phyloP scores from a whole-genome alignment of 53 echinoderm and acorn worm genomes.

The Holothuria leucospilota region DNA sequence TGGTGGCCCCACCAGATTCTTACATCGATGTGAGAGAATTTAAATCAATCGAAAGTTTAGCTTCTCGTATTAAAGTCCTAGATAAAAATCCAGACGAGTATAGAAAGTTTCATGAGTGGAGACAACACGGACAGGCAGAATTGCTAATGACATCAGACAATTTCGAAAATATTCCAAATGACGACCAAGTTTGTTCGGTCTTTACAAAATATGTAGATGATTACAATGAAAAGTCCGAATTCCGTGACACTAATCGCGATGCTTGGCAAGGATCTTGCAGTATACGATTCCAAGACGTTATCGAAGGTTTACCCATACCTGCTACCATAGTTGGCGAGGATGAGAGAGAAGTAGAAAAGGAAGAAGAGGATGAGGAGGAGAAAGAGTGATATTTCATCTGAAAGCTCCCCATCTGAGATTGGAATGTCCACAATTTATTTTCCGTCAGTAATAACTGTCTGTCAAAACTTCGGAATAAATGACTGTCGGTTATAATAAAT shows the following conservation, averaged over 20 bases:
- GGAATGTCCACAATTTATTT: too few relatives aligned
- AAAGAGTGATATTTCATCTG: too few relatives aligned
- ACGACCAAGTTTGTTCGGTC: constrained; percentile 22
- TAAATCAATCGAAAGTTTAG: constrained; percentile 3
- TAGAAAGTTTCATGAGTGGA: constrained; percentile 10
- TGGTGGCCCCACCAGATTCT: background rate
- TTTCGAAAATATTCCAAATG: background rate
- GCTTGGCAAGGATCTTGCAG: constrained; percentile 36
- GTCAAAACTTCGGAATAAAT: too few relatives aligned
- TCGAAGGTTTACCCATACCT: constrained; percentile 12
- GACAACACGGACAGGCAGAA: constrained; percentile 6
- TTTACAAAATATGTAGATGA: constrained; percentile 5
- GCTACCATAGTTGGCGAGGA: background rate
- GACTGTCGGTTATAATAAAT: too few relatives aligned
- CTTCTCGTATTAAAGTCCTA: background rate
- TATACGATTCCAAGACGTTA: constrained; percentile 21
- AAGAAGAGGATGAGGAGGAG: too few relatives aligned
- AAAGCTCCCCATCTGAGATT: too few relatives aligned
- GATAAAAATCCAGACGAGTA: constrained; percentile 1
- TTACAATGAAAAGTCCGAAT: background rate
- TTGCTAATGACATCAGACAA: background rate
- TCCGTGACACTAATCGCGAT: constrained; percentile 31
- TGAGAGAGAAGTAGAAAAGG: too few relatives aligned
- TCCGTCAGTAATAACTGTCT: too few relatives aligned
- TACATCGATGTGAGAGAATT: constrained; percentile 27